Evolutionary conservation across 2,797 vertebrate genomes (phyloP).

Genomic region (Enteromius unitaeniatus): DNA sequence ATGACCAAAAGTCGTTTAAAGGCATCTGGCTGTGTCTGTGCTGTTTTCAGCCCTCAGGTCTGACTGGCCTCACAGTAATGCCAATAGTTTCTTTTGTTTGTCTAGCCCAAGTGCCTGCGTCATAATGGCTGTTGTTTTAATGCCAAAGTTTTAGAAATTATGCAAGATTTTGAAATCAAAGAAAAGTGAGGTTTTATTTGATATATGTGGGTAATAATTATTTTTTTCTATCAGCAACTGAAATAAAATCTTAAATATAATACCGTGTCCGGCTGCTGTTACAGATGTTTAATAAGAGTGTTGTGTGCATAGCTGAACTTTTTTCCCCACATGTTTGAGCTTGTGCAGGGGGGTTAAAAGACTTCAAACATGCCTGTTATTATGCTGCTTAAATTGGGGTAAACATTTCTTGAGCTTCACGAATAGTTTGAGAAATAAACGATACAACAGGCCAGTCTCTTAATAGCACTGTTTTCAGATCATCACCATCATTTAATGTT

Average conservation of each 20-base stretch:
- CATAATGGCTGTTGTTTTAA: constrained; percentile 50
- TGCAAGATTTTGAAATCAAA: constrained; percentile 50
- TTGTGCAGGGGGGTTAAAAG: not conserved
- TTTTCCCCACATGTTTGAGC: constrained; percentile 2
- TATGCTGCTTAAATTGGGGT: not conserved
- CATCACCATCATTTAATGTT: not conserved
- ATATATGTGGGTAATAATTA: constrained; percentile 50
- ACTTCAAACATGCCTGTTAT: not conserved
- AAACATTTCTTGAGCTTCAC: not conserved
- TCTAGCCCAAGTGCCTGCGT: constrained; percentile 49
- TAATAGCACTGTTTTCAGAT: not conserved
- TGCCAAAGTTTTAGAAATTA: constrained; percentile 47
- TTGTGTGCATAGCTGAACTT: not conserved
- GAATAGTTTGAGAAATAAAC: not conserved
- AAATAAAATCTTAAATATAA: constrained; percentile 57
- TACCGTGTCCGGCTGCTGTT: not conserved
- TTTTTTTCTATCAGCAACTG: constrained; percentile 58
- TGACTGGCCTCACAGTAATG: constrained; percentile 4
- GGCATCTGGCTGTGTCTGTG: constrained; percentile 17
- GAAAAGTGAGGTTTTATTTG: constrained; percentile 41
- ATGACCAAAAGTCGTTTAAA: constrained; percentile 29
- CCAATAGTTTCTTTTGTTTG: constrained; percentile 1
- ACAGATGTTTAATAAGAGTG: not conserved
- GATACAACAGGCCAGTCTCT: not conserved
- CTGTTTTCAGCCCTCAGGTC: not conserved